Base-by-base conservation (phyloP, 2,113 vertebrate species). In the Crotalus horridus region DNA sequence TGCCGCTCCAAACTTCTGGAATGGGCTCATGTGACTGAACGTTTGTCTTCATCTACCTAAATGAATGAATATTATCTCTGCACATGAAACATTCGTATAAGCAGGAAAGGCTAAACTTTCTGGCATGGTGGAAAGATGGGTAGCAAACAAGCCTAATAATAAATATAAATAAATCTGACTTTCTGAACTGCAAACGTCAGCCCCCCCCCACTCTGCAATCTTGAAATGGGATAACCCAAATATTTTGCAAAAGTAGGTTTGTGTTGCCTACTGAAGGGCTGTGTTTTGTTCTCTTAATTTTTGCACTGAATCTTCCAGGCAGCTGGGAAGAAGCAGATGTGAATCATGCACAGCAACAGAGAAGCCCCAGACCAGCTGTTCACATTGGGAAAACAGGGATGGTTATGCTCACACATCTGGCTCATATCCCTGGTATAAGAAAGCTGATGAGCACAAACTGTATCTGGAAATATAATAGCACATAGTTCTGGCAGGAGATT, bases 291-390 rank as follows among this genome's bases (percentile, higher is more conserved):
- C 58, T 92, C 51, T 92, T 88, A 92, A 88, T 92, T 53, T 88
- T 51, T 64, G 24, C 8, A 15, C 26, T 39, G 24, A 26, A 87
- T 29, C 43, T 54, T 48, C 55, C 90, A 59, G 86, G 43, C 91
- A 92, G 86, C 86, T 88, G 58, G 86, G 29, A 33, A 87, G 53
- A 69, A 61, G 64, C 91, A 92, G 91, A 88, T 69, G 91, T 54
- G 91, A 24, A 4, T 88, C 15, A 23, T 53, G 85, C 58, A 87
- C 20, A 87, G 86, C 85, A 88, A 54, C 85, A 88, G 86, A 69
- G 58, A 92, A 21, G 4, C 86, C 61, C 48, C 86, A 43, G 58
- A 39, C 23, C 91, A 92, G 91, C 91, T 92, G 91, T 51, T 92
- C 87, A 88, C 48, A 43, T 39, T 92, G 91, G 85, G 58, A 54